A percentile compares a stretch with the other conserved stretches of the same genome.
Conservation (phyloP, 2,113 vertebrate genomes). For the Sylvilagus bachmani region DNA sequence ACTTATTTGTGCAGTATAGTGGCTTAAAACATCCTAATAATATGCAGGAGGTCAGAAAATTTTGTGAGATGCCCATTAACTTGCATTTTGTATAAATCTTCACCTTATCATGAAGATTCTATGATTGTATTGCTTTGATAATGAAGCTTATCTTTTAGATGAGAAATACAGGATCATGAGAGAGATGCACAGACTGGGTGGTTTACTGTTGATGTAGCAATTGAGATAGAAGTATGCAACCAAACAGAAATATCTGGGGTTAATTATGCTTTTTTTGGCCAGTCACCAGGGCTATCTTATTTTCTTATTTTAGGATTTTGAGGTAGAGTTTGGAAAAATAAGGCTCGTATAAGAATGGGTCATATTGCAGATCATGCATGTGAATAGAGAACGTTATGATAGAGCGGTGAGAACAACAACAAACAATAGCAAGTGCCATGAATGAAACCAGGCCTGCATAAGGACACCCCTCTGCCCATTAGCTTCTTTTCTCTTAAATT, state of each 20-base stretch:
- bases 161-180: neutral
- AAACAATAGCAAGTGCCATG: neutral
- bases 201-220: conserved; percentile 2
- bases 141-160: neutral
- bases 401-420: neutral
- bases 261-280: neutral
- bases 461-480: neutral
- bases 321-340: conserved; percentile 12
- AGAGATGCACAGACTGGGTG: neutral
- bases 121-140: neutral
- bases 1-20: neutral
- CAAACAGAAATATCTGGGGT: neutral
- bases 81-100: neutral
- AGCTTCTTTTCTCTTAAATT: neutral
- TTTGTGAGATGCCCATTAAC: neutral
- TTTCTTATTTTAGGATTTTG: conserved; percentile 27
- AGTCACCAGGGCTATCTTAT: neutral
- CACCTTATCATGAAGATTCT: neutral
- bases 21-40: neutral
- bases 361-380: neutral
- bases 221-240: neutral
- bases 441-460: neutral
- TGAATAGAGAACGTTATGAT: neutral
- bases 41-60: neutral
- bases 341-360: neutral